phyloP scores from a whole-genome alignment of 53 echinoderm and acorn worm species.

The Arbacia lixula region DNA sequence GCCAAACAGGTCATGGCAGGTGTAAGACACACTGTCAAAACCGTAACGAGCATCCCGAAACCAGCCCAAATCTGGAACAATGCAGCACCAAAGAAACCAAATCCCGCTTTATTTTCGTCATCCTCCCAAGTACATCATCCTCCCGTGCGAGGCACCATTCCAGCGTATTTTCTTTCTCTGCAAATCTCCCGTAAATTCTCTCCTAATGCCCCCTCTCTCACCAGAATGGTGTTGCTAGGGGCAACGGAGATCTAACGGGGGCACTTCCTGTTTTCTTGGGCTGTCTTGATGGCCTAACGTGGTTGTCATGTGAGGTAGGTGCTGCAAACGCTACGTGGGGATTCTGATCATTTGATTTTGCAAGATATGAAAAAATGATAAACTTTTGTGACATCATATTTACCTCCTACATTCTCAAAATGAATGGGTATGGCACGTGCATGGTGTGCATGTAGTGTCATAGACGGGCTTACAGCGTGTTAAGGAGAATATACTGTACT shows the following conservation, averaged over 20 bases:
- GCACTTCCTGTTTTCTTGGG: constrained; percentile 27
- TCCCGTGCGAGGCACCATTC: not conserved
- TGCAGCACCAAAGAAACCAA: not conserved
- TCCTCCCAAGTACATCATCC: constrained; percentile 7
- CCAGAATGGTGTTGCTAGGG: not conserved
- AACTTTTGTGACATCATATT: too few species aligned
- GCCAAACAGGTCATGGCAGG: too few species aligned
- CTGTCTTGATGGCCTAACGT: constrained; percentile 26
- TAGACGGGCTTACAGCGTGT: too few species aligned
- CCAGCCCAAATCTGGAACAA: too few species aligned
- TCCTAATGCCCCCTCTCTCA: constrained; percentile 43
- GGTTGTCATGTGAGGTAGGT: too few species aligned
- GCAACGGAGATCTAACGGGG: constrained; percentile 26
- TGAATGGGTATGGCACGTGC: too few species aligned
- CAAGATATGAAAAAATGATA: too few species aligned
- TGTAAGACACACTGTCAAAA: constrained; percentile 22
- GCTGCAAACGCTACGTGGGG: too few species aligned
- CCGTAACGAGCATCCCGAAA: not conserved
- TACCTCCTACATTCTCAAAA: too few species aligned
- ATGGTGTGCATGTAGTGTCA: too few species aligned
- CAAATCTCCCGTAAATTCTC: constrained; percentile 36
- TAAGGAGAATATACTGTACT: too few species aligned
- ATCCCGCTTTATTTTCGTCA: not conserved
- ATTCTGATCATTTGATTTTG: too few species aligned
- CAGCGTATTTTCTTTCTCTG: constrained; percentile 28